Percentiles rank a stretch among this genome's conserved stretches.
These are phyloP conservation scores for Elaphurus davidianus DNA, from an alignment of 2,113 vertebrate species.

Conservation along the genomic window DNA sequence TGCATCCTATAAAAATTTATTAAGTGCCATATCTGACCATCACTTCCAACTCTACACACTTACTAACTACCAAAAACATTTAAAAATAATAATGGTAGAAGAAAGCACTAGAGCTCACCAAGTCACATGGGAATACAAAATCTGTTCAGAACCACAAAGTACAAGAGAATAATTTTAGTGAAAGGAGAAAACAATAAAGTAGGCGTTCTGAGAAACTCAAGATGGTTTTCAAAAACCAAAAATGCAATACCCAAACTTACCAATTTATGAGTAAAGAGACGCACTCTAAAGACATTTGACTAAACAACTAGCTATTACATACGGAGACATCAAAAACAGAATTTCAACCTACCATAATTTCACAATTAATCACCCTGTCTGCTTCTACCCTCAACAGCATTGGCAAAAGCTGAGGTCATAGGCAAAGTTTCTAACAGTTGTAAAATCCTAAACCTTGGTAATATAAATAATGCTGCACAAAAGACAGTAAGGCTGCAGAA, in stretches of 20 bases:
- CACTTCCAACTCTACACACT: background rate
- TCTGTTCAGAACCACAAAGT: background rate
- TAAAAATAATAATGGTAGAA: background rate
- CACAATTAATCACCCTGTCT: background rate
- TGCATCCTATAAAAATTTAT: background rate
- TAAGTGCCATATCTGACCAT: background rate
- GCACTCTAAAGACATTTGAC: background rate
- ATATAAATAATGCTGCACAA: background rate
- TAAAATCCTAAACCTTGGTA: slow-evolving; percentile 1
- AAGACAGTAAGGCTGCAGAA: background rate
- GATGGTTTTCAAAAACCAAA: slow-evolving; percentile 36
- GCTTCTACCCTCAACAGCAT: background rate
- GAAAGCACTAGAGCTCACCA: background rate
- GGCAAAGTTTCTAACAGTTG: background rate
- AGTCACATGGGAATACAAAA: background rate
- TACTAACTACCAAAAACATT: background rate
- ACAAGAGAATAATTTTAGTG: background rate
- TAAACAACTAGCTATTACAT: background rate
- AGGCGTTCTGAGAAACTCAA: background rate
- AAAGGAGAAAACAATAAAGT: background rate
- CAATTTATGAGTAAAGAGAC: background rate
- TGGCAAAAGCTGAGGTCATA: background rate
- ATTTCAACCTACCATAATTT: background rate
- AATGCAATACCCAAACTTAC: background rate
- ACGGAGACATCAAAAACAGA: background rate